Evolutionary conservation across 2,113 vertebrate species (phyloP).

Genomic region (Dolichallabes microphthalmus): DNA sequence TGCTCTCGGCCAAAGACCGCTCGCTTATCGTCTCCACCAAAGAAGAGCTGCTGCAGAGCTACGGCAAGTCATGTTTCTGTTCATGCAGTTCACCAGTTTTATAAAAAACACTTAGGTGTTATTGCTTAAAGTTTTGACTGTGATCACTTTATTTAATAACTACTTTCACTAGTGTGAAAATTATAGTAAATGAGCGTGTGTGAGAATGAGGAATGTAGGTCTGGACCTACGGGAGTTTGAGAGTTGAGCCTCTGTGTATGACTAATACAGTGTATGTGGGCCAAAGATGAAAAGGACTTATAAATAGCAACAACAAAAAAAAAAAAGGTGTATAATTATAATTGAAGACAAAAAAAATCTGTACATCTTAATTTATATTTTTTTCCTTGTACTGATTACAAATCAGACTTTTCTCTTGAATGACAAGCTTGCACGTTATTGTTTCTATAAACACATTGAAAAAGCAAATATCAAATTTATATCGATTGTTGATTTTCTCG

Average conservation of each 20-base stretch:
- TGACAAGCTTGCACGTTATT: neutral
- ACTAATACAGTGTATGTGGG: conserved; percentile 7
- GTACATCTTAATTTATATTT: neutral
- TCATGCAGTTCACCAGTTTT: neutral
- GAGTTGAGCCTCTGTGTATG: neutral
- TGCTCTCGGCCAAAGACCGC: conserved; percentile 89
- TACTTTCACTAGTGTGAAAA: neutral
- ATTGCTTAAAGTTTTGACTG: neutral
- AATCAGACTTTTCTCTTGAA: neutral
- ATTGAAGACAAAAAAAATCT: no score
- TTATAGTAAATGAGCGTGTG: neutral
- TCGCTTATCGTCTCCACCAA: conserved; percentile 94
- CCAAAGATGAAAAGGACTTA: neutral
- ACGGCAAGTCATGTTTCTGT: conserved; percentile 72
- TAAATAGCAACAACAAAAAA: neutral
- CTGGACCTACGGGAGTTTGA: neutral
- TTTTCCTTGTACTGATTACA: neutral
- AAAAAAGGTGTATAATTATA: neutral
- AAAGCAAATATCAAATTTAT: neutral
- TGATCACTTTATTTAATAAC: neutral
- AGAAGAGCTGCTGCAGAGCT: conserved; percentile 92
- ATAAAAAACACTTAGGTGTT: neutral
- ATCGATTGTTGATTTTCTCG: neutral
- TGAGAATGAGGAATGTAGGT: conserved; percentile 10
- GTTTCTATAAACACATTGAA: neutral